These are phyloP conservation scores for Lucinisca nassula DNA, from an alignment of 2,888 invertebrate species.

Conservation along the genomic window DNA sequence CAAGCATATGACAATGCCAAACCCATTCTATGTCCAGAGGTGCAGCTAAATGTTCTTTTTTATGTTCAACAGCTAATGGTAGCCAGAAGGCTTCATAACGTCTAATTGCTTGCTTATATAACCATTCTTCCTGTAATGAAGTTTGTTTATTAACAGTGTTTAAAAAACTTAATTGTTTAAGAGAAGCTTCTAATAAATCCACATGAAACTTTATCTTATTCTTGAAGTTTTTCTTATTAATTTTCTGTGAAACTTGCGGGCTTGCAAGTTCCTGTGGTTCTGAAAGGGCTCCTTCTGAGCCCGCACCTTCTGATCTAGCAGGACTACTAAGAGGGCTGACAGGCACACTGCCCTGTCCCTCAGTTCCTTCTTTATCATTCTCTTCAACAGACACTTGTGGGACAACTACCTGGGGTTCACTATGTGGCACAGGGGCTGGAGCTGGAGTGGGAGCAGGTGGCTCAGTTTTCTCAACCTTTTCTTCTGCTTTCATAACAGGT, in stretches of 20 bases:
- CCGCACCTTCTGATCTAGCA: conserved; percentile 36
- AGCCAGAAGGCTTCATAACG: conserved; percentile 89
- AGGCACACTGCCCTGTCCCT: neutral
- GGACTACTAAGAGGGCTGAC: conserved; percentile 37
- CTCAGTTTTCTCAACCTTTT: neutral
- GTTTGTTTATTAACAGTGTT: conserved; percentile 77
- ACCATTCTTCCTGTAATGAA: conserved; percentile 83
- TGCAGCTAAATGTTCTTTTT: conserved; percentile 86
- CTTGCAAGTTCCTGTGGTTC: conserved; percentile 41
- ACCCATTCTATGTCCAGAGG: conserved; percentile 89
- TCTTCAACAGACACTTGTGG: neutral
- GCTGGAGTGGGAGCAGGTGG: neutral
- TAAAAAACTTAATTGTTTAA: conserved; percentile 81
- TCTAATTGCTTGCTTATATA: conserved; percentile 88
- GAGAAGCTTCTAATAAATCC: conserved; percentile 68
- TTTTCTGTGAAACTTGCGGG: conserved; percentile 68
- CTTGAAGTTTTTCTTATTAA: conserved; percentile 71
- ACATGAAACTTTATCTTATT: conserved; percentile 72
- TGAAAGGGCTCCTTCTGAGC: conserved; percentile 32
- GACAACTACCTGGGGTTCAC: conserved; percentile 2
- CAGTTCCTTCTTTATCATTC: neutral
- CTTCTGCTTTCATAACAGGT: conserved; percentile 13
- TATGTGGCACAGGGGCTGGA: conserved; percentile 10
- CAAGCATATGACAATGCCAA: conserved; percentile 88
- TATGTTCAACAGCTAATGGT: conserved; percentile 87